Evolutionary conservation across 2,113 vertebrate genomes (phyloP), one percentile per base, ranked within the genome.

Genomic region (Andinoacara biseriatus): DNA sequence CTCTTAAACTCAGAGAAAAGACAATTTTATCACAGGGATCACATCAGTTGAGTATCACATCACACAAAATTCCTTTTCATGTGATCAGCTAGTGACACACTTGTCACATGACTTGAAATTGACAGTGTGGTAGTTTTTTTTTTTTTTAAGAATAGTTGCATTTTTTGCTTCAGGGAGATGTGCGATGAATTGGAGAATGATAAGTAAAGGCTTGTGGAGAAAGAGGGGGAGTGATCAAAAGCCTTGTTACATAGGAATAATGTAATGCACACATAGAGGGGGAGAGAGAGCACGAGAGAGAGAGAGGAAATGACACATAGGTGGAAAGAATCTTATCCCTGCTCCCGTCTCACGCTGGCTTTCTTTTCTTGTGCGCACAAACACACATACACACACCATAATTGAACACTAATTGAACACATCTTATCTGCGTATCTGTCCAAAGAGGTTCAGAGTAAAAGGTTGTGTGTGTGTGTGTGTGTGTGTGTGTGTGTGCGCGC

Each of bases 301-400:
- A 78, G 76, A 46, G 82, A 88, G 92, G 86, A 90, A 91, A 85
- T 89, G 89, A 93, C 88, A 91, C 87, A 92, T 86, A 85, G 89
- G 82, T 91, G 89, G 89, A 92, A 92, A 91, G 88, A 93, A 93
- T 91, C 92, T 90, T 80, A 81, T 87, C 83, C 81, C 69, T 86
- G 79, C 85, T 87, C 60, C 82, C 78, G 74, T 92, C 80, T 87
- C 84, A 56, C 62, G 58, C 78, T 58, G 33, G 26, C 81, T 79
- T 62, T 82, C 83, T 61, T 61, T 86, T 52, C 75, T 62, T 57
- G 17, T 67, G 54, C 74, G 54, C 74, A 14, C 61, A 40, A 74
- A 26, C 58, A 11, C 61, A 38, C 57, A 57, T 76, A 46, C 76
- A 69, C 67, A 63, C 58, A 5, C 38, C 13, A 65, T 72, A 91